Evolutionary conservation across 2,888 invertebrate genomes (phyloP).

Genomic region (Ditylenchus weischeri): DNA sequence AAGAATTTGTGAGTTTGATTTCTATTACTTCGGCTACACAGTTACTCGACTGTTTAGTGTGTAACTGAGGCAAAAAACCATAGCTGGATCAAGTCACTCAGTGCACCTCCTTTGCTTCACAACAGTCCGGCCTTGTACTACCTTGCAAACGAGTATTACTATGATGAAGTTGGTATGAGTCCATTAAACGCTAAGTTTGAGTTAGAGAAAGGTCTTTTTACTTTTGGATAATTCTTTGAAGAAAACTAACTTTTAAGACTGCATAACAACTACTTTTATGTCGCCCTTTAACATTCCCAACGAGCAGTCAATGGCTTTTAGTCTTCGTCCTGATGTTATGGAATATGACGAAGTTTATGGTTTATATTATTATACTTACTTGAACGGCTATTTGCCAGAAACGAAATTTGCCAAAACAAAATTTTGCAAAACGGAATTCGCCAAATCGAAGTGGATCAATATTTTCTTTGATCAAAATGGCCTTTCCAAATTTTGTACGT

Average conservation of each 20-base stretch:
- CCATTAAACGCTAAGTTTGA: constrained; percentile 29
- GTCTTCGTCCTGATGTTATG: constrained; percentile 38
- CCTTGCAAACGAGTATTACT: constrained; percentile 40
- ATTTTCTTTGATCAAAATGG: no score
- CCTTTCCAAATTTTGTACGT: no score
- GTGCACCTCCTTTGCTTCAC: constrained; percentile 40
- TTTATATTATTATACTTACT: no score
- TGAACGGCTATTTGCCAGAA: no score
- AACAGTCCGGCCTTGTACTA: constrained; percentile 43
- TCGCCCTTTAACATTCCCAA: constrained; percentile 47
- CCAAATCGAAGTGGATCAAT: no score
- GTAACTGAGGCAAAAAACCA: constrained; percentile 25
- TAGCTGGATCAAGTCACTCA: constrained; percentile 30
- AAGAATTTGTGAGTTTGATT: no score
- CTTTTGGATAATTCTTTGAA: background rate
- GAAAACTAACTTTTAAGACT: constrained; percentile 11
- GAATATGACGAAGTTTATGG: constrained; percentile 35
- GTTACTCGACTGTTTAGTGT: constrained; percentile 8
- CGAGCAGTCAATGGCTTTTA: constrained; percentile 43
- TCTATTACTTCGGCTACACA: no score
- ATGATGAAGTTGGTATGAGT: constrained; percentile 46
- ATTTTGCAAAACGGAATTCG: no score
- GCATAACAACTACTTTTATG: constrained; percentile 32
- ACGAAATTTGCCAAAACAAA: no score
- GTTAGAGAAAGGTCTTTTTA: constrained; percentile 11